Evolutionary conservation across 2,888 invertebrate species (phyloP), one percentile per base, ranked within the genome.

Genomic region (Slavum lentiscoides): DNA sequence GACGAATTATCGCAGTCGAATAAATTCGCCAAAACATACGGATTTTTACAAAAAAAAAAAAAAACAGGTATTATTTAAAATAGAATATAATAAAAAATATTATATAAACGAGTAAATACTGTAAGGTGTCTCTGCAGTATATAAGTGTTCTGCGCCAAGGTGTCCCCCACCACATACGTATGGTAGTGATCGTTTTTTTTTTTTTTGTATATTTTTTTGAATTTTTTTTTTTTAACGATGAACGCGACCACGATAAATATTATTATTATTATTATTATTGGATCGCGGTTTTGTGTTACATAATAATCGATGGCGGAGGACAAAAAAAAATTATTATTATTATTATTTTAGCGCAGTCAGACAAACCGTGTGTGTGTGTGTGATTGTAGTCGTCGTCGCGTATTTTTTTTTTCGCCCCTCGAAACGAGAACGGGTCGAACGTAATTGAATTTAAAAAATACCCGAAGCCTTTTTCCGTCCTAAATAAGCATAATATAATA

Each of bases 381-480:
- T 23, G 43, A 3, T 37, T 9, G 39, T 6, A 7, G 59, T 67
- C 68, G 43, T 43, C 17, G 53, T 15, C 69, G 70, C 69, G 70
- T 53, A 80, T 72, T 72, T 64, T 80, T 80, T 70, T 77, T 80
- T 80, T 77, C 70, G 64, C 69, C 70, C 70, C 21, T 69, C 62
- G 61, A 37, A 70, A 70, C 69, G 69, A 59, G 69, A 69, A 61
- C 55, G 64, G 70, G 69, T 80, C 70, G 70, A 80, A 80, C 64
- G 53, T 70, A 70, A 80, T 80, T 70, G 62, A 80, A 80, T 80
- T 70, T n/a, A n/a, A 80, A 61, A 62, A 69, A 70, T 19, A 66
- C 64, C 39, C 55, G 66, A 66, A 67, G 67, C 67, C 75, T 75
- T 67, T 75, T 67, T 75, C 43, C 75, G 21, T 75, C 58, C 49